Conservation (phyloP, 2,888 invertebrate genomes). For the Autographa pulchrina region DNA sequence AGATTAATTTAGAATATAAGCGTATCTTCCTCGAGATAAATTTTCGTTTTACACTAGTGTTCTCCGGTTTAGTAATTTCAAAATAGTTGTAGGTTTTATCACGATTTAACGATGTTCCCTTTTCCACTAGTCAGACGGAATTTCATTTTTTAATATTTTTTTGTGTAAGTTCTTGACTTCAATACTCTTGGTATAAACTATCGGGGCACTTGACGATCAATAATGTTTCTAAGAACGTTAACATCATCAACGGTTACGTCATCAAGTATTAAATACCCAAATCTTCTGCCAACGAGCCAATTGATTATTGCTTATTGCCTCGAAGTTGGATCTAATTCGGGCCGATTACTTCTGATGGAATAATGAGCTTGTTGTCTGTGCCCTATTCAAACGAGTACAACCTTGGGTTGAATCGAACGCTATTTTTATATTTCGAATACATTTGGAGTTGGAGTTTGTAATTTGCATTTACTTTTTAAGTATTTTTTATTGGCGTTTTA, state of each 20-base stretch:
- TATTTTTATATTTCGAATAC: constrained; percentile 15
- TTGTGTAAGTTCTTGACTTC: neutral
- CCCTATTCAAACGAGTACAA: constrained; percentile 23
- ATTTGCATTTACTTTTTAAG: neutral
- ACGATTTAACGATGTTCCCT: too few relatives aligned
- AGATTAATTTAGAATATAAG: neutral
- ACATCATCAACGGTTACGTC: constrained; percentile 11
- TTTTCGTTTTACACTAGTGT: too few relatives aligned
- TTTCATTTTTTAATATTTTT: too few relatives aligned
- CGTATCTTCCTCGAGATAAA: too few relatives aligned
- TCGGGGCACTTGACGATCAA: neutral
- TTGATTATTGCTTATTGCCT: constrained; percentile 47
- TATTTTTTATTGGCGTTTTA: neutral
- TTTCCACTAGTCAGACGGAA: too few relatives aligned
- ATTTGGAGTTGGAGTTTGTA: neutral
- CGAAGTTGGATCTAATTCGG: constrained; percentile 55
- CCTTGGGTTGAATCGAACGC: constrained; percentile 21
- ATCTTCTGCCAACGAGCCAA: constrained; percentile 29
- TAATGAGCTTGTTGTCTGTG: constrained; percentile 57
- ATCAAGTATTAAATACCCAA: constrained; percentile 18
- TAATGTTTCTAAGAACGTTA: neutral
- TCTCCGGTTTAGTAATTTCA: too few relatives aligned
- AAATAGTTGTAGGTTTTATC: too few relatives aligned
- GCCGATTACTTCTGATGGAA: constrained; percentile 62
- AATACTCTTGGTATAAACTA: neutral